Base-by-base conservation (phyloP, 1,140 invertebrate species). In the Oscheius sp. region DNA sequence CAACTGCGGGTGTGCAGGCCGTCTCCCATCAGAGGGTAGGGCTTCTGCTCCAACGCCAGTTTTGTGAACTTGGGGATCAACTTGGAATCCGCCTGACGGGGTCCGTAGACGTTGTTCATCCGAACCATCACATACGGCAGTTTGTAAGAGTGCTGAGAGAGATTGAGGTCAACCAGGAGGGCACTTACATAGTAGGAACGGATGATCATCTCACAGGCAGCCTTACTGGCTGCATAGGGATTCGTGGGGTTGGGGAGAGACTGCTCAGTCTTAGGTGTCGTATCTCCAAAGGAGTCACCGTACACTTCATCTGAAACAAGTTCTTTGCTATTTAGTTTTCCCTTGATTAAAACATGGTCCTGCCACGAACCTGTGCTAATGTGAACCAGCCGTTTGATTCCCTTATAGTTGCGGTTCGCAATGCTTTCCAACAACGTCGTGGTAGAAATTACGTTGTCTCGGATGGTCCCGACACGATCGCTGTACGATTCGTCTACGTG, bases 51-150 rank as follows among this genome's bases (percentile, higher is more conserved):
- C 32, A 84, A 45, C n/a, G 82, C 80, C 2, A 85, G 72, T 38
- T 74, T 74, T 0, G 83, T 84, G 68, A 85, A 82, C 68, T 85
- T 84, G 28, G 82, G 82, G 65, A 84, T 84, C 15, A 84, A 80
- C 52, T 84, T 84, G n/a, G 82, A 78, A 26, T 81, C 73, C 10
- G 83, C 84, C 42, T 84, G 82, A 20, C 83, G 61, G 32, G 82
- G 82, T 1, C 82, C 82, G 69, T 84, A 84, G 18, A 85, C 84
- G 65, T 84, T 84, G 63, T 84, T 84, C 76, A 82, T 83, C n/a
- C 84, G 79, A 3, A 85, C 80, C 80, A 82, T 84, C 15, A 84
- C 82, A 58, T 84, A 85, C 3, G 82, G 84, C 35, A 84, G 68
- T 70, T 84, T 85, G 73, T 84, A 84, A 28, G 82, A 85, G 49